Conservation (phyloP, 37 sponge, comb jelly and placozoan species). For the Geodia barretti region DNA sequence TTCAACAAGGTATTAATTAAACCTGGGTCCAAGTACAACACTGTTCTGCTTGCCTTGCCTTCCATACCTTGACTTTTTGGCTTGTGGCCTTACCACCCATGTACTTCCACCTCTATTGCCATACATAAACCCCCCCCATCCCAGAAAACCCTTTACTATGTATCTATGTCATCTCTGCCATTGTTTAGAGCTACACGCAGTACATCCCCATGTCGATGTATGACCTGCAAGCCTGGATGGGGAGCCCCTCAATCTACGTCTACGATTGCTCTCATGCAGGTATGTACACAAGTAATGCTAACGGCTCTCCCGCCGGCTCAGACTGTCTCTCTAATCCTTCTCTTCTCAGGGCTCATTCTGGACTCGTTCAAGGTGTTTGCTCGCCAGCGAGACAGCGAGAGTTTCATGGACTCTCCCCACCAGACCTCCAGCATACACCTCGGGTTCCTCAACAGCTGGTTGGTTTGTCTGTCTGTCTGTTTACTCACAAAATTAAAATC, state of each 20-base stretch:
- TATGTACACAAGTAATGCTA: slow-evolving; percentile 14
- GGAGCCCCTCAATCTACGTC: slow-evolving; percentile 89
- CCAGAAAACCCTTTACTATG: no score
- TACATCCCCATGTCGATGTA: slow-evolving; percentile 96
- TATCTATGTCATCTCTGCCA: no score
- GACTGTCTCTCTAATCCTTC: not conserved
- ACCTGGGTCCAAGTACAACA: no score
- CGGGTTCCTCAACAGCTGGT: not conserved
- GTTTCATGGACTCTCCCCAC: slow-evolving; percentile 25
- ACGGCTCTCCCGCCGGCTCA: not conserved
- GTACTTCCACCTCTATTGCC: no score
- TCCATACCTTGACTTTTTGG: no score
- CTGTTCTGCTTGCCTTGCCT: no score
- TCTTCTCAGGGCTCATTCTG: slow-evolving; percentile 67
- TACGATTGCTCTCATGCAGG: slow-evolving; percentile 97
- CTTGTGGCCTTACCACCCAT: no score
- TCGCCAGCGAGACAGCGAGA: slow-evolving; percentile 81
- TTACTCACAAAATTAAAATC: not conserved
- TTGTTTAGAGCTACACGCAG: slow-evolving; percentile 86
- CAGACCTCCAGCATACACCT: not conserved
- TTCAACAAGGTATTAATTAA: slow-evolving; percentile 98
- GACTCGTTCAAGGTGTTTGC: slow-evolving; percentile 88
- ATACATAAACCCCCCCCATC: no score
- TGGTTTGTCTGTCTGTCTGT: slow-evolving; percentile 8
- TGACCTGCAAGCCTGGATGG: slow-evolving; percentile 93